A percentile compares a stretch with the other conserved stretches of the same genome.
phyloP scores from a whole-genome alignment of 2,888 invertebrate genomes.

The Dugesia japonica region DNA sequence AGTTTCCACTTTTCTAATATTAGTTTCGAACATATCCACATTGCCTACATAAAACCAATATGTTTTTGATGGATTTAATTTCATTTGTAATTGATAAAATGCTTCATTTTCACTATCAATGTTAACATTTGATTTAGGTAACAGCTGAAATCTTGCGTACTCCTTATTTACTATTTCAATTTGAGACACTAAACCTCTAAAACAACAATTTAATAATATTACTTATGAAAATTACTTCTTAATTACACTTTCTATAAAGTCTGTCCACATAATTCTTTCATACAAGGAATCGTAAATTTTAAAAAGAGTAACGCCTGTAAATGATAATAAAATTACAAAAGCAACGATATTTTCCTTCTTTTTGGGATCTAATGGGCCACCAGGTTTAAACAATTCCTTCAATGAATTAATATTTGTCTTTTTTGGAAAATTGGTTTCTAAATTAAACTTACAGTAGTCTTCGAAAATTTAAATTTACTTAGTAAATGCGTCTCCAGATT shows the following conservation, averaged over 20 bases:
- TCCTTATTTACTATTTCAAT: conserved; percentile 92
- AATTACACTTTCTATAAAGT: conserved; percentile 72
- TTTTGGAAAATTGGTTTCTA: too few relatives aligned
- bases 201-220: not conserved
- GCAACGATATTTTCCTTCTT: not conserved
- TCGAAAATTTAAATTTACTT: too few relatives aligned
- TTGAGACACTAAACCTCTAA: conserved; percentile 55
- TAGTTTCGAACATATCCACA: conserved; percentile 90
- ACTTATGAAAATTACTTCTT: conserved; percentile 54
- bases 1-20: conserved; percentile 80
- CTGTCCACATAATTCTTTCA: conserved; percentile 86
- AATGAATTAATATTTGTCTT: too few relatives aligned
- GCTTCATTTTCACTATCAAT: not conserved
- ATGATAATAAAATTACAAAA: not conserved
- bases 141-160: conserved; percentile 68
- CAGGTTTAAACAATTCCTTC: too few relatives aligned
- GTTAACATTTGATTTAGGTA: not conserved
- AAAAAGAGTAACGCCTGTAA: not conserved
- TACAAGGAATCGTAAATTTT: conserved; percentile 50
- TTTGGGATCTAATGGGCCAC: too few relatives aligned
- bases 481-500: too few relatives aligned
- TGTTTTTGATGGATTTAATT: not conserved
- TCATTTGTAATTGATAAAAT: not conserved
- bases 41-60: conserved; percentile 92
- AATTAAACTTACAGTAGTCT: too few relatives aligned